Base-by-base conservation (phyloP, 2,113 vertebrate genomes). In the Drymodes brunneopygia region DNA sequence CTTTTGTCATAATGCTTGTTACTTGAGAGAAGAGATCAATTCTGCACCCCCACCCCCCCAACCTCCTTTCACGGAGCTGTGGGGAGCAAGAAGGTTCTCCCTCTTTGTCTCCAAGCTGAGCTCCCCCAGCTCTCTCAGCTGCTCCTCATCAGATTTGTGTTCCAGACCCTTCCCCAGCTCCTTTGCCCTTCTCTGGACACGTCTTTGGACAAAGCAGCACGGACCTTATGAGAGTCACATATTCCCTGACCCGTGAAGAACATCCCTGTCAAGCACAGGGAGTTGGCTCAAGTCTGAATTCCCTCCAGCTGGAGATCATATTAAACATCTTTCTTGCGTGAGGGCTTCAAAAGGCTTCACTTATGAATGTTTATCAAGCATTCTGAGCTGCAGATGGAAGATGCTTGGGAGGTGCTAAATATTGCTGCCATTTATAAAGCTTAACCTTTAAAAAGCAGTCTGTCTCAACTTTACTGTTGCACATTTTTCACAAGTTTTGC, bases 341-440 rank as follows among this genome's bases (percentile, higher is more conserved):
- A 78, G 82, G 83, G 69, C 86, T 96, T 94, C 89, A 81, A 44
- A 95, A 81, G 91, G 80, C 69, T 92, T 88, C 27, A 7, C 51
- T 95, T 65, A 27, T 5, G 71, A 80, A 61, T 92, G 88, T 88
- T 94, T 83, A 78, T 93, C 73, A 28, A 81, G 95, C 53, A n/a
- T 72, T 82, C 56, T 19, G 91, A 88, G 88, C 38, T 81, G 77
- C 94, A 94, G 94, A 95, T 96, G 93, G 94, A 86, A 64, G 92
- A 94, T 93, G 88, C 91, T 95, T 66, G 81, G 93, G 92, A 95
- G 83, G 88, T 92, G 96, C 91, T 96, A 91, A 94, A 95, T 94
- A 74, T 35, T 91, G 89, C 73, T 96, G 82, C 91, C 89, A 50
- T 96, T 95, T 95, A 87, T 95, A 92, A 95, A 89, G 65, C 91